Percentiles rank a stretch among this genome's conserved stretches.
phyloP scores from a whole-genome alignment of 2,113 vertebrate genomes.

The Scomber colias region DNA sequence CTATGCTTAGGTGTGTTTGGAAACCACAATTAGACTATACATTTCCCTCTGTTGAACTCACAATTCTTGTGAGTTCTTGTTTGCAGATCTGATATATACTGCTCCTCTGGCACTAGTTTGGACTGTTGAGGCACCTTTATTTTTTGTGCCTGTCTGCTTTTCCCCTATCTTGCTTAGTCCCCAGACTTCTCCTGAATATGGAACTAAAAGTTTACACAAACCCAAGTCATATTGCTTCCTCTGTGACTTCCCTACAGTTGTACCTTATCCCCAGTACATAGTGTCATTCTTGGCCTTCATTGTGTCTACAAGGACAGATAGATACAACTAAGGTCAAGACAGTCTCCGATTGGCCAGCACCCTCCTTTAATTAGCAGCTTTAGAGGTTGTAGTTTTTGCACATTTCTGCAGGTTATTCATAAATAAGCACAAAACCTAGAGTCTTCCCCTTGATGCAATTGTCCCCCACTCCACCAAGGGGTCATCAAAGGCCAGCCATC shows the following conservation, averaged over 20 bases:
- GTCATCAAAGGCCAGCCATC: not conserved
- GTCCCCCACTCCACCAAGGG: not conserved
- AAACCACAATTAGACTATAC: too few species aligned
- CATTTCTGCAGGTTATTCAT: not conserved
- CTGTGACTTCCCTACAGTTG: too few species aligned
- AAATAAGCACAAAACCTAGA: not conserved
- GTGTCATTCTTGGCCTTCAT: not conserved
- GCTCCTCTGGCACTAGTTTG: too few species aligned
- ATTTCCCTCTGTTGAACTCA: too few species aligned
- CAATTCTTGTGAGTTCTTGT: not conserved
- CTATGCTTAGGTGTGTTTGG: too few species aligned
- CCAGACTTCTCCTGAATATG: not conserved
- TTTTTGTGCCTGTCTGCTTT: not conserved
- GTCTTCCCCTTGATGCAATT: not conserved
- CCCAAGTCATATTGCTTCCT: not conserved
- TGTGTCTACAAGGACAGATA: not conserved
- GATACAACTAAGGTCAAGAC: not conserved
- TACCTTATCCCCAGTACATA: not conserved
- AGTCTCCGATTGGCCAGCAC: not conserved
- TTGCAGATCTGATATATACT: not conserved
- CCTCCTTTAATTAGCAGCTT: not conserved
- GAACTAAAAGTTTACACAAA: slow-evolving; percentile 14
- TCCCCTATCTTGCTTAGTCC: not conserved
- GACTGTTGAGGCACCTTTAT: too few species aligned
- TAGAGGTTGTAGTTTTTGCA: not conserved